Percentiles rank a stretch among this genome's conserved stretches.
Conservation (phyloP, 2,113 vertebrate genomes). For the Galemys pyrenaicus region DNA sequence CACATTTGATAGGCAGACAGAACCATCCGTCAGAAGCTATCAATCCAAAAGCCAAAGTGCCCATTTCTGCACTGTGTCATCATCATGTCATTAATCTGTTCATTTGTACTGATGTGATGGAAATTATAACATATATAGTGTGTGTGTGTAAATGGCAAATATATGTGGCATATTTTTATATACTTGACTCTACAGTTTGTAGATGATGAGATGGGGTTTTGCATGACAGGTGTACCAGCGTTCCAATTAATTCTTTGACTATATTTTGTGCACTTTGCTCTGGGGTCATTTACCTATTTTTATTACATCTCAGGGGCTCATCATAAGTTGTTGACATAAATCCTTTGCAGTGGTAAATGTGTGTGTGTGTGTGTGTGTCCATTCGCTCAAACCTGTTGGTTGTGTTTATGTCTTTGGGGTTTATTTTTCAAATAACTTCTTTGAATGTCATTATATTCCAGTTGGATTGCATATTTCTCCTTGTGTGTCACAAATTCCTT, state of each 20-base stretch:
- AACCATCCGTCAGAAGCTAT: not conserved
- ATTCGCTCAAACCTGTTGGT: not conserved
- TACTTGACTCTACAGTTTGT: not conserved
- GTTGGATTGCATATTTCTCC: not conserved
- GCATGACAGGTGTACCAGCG: not conserved
- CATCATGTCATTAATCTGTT: not conserved
- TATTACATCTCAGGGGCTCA: not conserved
- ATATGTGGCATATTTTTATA: no score
- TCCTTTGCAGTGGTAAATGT: not conserved
- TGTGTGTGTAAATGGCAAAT: not conserved
- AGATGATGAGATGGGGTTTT: not conserved
- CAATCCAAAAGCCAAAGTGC: not conserved
- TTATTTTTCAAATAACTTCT: not conserved
- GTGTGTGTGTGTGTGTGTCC: no score
- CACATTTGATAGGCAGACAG: fast-evolving
- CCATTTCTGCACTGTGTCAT: not conserved
- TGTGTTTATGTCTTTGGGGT: not conserved
- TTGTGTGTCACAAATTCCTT: not conserved
- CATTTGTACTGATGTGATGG: not conserved
- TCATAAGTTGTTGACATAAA: not conserved
- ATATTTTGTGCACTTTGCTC: not conserved
- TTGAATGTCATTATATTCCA: not conserved
- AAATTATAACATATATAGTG: not conserved
- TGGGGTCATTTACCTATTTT: not conserved
- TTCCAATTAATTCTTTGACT: not conserved